Percentiles rank a stretch among this genome's conserved stretches.
phyloP scores from a whole-genome alignment of 2,888 invertebrate species.

The Sipha maydis region DNA sequence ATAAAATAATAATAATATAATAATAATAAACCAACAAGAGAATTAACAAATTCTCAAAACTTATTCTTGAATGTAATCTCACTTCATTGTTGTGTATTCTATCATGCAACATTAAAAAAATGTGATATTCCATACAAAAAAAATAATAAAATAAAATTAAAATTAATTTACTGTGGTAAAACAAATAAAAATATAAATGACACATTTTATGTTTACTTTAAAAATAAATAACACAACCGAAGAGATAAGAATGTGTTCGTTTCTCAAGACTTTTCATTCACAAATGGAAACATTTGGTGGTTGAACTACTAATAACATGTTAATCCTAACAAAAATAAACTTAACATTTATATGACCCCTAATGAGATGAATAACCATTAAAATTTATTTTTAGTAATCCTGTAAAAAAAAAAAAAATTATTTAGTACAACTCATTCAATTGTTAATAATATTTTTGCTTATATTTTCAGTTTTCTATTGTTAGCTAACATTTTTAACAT shows the following conservation, averaged over 20 bases:
- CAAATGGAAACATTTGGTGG: slow-evolving; percentile 38
- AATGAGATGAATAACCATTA: slow-evolving; percentile 49
- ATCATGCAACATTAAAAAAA: slow-evolving; percentile 24
- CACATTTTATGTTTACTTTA: slow-evolving; percentile 56
- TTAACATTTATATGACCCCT: slow-evolving; percentile 53
- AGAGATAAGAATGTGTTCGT: slow-evolving; percentile 26
- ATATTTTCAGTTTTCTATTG: no score
- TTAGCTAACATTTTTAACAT: no score
- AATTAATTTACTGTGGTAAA: slow-evolving; percentile 33
- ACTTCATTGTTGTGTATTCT: slow-evolving; percentile 28
- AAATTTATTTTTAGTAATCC: slow-evolving; percentile 54
- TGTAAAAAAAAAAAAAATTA: slow-evolving; percentile 41
- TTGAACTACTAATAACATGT: slow-evolving; percentile 56
- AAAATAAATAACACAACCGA: slow-evolving; percentile 62
- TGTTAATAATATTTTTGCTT: no score
- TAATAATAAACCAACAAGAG: slow-evolving; percentile 47
- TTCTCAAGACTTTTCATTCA: slow-evolving; percentile 51
- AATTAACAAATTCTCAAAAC: slow-evolving; percentile 6
- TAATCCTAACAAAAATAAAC: slow-evolving; percentile 55
- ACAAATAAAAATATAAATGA: slow-evolving; percentile 58
- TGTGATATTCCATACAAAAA: slow-evolving; percentile 18
- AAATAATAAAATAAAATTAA: slow-evolving; percentile 25
- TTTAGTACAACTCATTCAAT: not conserved
- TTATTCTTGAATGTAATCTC: slow-evolving; percentile 40
- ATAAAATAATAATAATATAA: slow-evolving; percentile 48